Evolutionary conservation across 2,113 vertebrate species (phyloP).

Genomic region (Alligator sinensis): DNA sequence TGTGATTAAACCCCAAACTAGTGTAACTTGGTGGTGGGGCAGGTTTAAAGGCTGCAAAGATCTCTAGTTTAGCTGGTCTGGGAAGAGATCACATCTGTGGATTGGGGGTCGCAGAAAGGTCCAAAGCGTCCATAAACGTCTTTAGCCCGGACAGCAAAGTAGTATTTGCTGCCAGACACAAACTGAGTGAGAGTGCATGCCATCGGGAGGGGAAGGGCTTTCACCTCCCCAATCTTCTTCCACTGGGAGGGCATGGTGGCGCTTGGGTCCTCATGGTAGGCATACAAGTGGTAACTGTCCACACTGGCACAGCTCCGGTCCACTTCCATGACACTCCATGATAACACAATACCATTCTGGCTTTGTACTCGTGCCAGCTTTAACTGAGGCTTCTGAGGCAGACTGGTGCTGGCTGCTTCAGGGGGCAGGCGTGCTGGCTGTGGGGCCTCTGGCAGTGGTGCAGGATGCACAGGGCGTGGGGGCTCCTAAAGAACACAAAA

Average conservation of each 20-base stretch:
- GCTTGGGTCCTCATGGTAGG: conserved; percentile 87
- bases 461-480: conserved; percentile 80
- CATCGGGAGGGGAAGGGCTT: conserved; percentile 96
- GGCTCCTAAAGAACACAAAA: conserved; percentile 70
- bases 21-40: conserved; percentile 49
- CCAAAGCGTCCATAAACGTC: conserved; percentile 97
- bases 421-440: conserved; percentile 87
- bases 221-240: conserved; percentile 99
- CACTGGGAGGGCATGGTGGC: conserved; percentile 88
- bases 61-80: conserved; percentile 82
- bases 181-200: conserved; percentile 99
- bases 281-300: conserved; percentile 98
- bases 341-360: conserved; percentile 96
- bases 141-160: conserved; percentile 96
- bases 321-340: conserved; percentile 95
- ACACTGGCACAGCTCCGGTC: conserved; percentile 92
- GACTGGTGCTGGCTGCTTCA: conserved; percentile 88
- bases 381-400: conserved; percentile 87
- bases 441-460: conserved; percentile 84
- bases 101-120: conserved; percentile 97
- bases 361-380: conserved; percentile 92
- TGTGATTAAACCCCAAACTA: conserved; percentile 72
- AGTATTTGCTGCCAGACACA: conserved; percentile 96
- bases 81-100: conserved; percentile 93
- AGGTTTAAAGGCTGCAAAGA: conserved; percentile 65